Evolutionary conservation across 2,797 vertebrate species (phyloP).

Genomic region (Poeciliopsis paucimaculata): DNA sequence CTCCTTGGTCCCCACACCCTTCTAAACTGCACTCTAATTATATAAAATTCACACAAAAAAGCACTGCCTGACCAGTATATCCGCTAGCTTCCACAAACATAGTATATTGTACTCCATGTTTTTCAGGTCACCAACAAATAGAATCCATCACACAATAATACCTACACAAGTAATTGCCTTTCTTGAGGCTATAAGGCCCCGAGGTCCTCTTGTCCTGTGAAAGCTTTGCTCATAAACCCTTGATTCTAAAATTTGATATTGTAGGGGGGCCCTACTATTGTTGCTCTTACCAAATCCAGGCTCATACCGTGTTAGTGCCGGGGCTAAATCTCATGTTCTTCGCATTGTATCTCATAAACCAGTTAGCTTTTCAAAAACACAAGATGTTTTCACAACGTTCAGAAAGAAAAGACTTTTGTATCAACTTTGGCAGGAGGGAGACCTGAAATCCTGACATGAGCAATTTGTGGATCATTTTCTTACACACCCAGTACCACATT

Average conservation of each 20-base stretch:
- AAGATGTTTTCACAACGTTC: conserved; percentile 71
- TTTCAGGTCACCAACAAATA: conserved; percentile 77
- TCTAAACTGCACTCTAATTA: conserved; percentile 23
- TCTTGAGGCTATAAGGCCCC: conserved; percentile 80
- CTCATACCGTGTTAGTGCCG: conserved; percentile 66
- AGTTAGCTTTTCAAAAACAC: conserved; percentile 79
- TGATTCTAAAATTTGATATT: conserved; percentile 84
- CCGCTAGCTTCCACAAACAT: conserved; percentile 55
- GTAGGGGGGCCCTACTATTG: conserved; percentile 71
- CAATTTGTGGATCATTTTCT: conserved; percentile 39
- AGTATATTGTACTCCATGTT: conserved; percentile 73
- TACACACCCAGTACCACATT: conserved; percentile 16
- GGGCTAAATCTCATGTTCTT: conserved; percentile 79
- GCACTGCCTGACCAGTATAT: conserved; percentile 41
- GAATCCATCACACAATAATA: conserved; percentile 83
- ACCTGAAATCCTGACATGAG: conserved; percentile 26
- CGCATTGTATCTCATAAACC: conserved; percentile 79
- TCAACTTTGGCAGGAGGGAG: conserved; percentile 47
- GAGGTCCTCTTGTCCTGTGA: conserved; percentile 81
- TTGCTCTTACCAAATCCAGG: conserved; percentile 67
- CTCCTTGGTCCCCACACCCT: background rate
- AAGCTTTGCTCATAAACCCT: conserved; percentile 83
- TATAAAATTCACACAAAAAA: conserved; percentile 36
- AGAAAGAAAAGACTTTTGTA: conserved; percentile 59
- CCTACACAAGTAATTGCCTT: conserved; percentile 85